Conservation (phyloP, 2,797 vertebrate species). For the Schizopygopsis pylzovi region DNA sequence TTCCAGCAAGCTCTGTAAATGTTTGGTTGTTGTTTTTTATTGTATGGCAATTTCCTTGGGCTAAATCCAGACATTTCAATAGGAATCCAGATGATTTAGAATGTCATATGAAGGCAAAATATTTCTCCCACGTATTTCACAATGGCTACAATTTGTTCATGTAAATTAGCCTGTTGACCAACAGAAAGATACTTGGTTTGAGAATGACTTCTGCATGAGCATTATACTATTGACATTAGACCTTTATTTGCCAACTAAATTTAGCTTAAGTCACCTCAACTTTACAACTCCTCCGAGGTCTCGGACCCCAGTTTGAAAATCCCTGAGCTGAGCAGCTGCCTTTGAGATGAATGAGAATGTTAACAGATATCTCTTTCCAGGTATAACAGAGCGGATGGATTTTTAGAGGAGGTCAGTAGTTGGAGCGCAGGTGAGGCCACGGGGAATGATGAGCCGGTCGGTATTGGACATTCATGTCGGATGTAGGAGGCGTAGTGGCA, state of each 20-base stretch:
- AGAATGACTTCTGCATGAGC: background rate
- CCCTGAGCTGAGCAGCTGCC: background rate
- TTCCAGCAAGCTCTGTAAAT: background rate
- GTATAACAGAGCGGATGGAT: conserved; percentile 20
- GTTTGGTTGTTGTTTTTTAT: background rate
- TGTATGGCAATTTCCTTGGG: background rate
- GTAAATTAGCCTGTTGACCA: background rate
- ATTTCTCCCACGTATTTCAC: background rate
- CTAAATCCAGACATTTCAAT: background rate
- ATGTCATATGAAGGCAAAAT: too few species aligned
- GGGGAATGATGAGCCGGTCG: conserved; percentile 28
- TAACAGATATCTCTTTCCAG: background rate
- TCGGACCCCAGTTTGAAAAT: background rate
- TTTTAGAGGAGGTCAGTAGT: conserved; percentile 33
- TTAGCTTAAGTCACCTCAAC: background rate
- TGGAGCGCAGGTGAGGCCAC: conserved; percentile 10
- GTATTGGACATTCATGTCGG: conserved; percentile 30
- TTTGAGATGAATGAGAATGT: conserved; percentile 11
- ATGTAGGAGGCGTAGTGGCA: conserved; percentile 15
- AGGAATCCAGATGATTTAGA: background rate
- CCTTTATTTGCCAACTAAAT: background rate
- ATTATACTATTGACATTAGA: background rate
- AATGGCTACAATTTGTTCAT: background rate
- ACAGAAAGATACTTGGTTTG: background rate
- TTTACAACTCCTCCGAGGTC: background rate